Percentiles rank a stretch among this genome's conserved stretches.
phyloP scores from a whole-genome alignment of 2,797 vertebrate species.

The Diplodus puntazzo region DNA sequence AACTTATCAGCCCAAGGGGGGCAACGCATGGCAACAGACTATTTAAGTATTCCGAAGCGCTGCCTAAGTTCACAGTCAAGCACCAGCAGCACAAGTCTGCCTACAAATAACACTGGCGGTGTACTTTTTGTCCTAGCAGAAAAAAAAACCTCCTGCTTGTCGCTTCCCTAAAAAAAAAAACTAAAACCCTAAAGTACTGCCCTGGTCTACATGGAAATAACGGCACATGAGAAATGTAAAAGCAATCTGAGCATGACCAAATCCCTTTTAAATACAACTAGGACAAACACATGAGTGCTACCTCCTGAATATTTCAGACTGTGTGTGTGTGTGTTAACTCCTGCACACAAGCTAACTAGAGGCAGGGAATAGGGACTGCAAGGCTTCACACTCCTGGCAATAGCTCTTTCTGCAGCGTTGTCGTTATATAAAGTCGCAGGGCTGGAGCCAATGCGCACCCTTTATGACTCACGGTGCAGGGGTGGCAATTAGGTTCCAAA shows the following conservation, averaged over 20 bases:
- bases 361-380: slow-evolving; percentile 16
- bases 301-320: slow-evolving; percentile 69
- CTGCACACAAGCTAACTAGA: slow-evolving; percentile 52
- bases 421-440: slow-evolving; percentile 40
- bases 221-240: slow-evolving; percentile 38
- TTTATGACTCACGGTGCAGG: slow-evolving; percentile 38
- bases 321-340: slow-evolving; percentile 37
- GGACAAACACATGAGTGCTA: slow-evolving; percentile 64
- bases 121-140: slow-evolving; percentile 48
- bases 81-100: slow-evolving; percentile 47
- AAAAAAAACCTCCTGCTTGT: slow-evolving; percentile 12
- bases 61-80: slow-evolving; percentile 46
- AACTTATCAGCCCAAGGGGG: slow-evolving; percentile 26
- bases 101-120: slow-evolving; percentile 51
- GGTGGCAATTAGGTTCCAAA: slow-evolving; percentile 49
- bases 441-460: slow-evolving; percentile 22
- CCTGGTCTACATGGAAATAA: slow-evolving; percentile 50
- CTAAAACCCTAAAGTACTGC: slow-evolving; percentile 29
- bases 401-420: slow-evolving; percentile 35
- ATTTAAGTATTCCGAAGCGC: slow-evolving; percentile 50
- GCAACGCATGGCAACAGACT: slow-evolving; percentile 35
- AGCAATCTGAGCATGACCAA: slow-evolving; percentile 54
- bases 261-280: slow-evolving; percentile 63
- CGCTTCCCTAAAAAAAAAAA: slow-evolving; percentile 28
- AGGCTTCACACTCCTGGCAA: slow-evolving; percentile 18